These are phyloP conservation scores for Eubucco bourcierii DNA, from an alignment of 2,113 vertebrate genomes.

Conservation along the genomic window DNA sequence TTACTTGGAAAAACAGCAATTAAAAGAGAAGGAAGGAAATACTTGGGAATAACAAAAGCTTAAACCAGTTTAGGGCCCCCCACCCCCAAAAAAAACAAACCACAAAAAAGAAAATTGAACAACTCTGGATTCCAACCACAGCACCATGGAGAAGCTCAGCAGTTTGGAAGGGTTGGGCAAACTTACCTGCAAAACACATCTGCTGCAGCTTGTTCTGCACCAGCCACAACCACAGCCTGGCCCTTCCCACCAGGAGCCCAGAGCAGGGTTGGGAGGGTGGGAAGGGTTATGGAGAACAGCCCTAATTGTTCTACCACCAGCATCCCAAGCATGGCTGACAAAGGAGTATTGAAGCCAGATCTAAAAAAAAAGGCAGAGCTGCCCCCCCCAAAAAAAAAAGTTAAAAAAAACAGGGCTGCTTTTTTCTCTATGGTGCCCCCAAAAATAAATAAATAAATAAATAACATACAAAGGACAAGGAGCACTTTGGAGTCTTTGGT, in stretches of 20 bases:
- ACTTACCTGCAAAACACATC: slow-evolving; percentile 39
- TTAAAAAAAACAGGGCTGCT: not conserved
- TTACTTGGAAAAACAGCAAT: not conserved
- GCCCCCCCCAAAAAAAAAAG: slow-evolving; percentile 67
- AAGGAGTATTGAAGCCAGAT: not conserved
- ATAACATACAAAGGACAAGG: slow-evolving; percentile 5
- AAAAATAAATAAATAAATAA: too few relatives aligned
- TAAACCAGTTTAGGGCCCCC: not conserved
- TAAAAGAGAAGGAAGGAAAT: not conserved
- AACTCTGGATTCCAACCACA: not conserved
- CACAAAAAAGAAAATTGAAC: not conserved
- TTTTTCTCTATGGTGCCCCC: not conserved
- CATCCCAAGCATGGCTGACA: not conserved
- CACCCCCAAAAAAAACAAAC: too few relatives aligned
- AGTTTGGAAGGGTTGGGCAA: not conserved
- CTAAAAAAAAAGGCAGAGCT: slow-evolving; percentile 31
- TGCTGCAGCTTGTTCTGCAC: not conserved
- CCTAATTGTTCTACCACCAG: not conserved
- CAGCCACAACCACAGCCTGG: not conserved
- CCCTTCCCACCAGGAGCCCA: too few relatives aligned
- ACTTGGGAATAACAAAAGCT: not conserved
- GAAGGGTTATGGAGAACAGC: not conserved
- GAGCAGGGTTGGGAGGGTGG: too few relatives aligned
- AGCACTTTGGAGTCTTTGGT: slow-evolving; percentile 37
- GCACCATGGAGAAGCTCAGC: not conserved